Percentiles rank a stretch among this genome's conserved stretches.
These are phyloP conservation scores for Parazoanthus swiftii DNA, from an alignment of 92 coral and sea anemone genomes.

Conservation along the genomic window DNA sequence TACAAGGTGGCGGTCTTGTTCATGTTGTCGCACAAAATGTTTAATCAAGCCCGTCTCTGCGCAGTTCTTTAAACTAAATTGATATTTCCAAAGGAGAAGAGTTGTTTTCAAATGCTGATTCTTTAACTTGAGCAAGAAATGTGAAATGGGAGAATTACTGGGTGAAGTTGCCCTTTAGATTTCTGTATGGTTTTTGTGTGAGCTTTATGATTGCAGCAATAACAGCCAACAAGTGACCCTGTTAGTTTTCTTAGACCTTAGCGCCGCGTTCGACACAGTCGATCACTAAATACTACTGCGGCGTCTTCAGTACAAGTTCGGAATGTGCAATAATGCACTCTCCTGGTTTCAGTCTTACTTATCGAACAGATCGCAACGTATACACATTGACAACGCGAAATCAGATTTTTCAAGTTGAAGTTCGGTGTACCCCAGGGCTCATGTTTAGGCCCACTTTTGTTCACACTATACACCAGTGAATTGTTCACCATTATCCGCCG, in stretches of 20 bases:
- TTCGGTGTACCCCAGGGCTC: conserved; percentile 4
- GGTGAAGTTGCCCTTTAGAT: too few species aligned
- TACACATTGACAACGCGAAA: conserved; percentile 10
- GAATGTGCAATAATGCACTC: background rate
- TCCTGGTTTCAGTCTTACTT: conserved; percentile 15
- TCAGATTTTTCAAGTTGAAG: background rate
- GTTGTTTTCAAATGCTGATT: too few species aligned
- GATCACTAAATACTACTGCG: background rate
- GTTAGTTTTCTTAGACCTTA: background rate
- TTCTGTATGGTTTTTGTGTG: too few species aligned
- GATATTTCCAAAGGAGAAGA: too few species aligned
- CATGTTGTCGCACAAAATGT: too few species aligned
- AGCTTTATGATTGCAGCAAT: too few species aligned
- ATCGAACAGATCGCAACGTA: conserved; percentile 6
- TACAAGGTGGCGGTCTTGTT: too few species aligned
- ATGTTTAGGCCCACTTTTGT: background rate
- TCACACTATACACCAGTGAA: background rate
- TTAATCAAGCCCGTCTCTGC: too few species aligned
- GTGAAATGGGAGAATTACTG: too few species aligned
- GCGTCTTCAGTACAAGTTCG: conserved; percentile 8
- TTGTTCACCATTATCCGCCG: background rate
- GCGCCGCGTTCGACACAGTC: too few species aligned
- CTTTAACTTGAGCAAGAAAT: too few species aligned
- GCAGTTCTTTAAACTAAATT: too few species aligned
- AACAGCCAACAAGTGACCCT: background rate